These are phyloP conservation scores for Marmota monax DNA, from an alignment of 2,113 vertebrate species.

Conservation along the genomic window DNA sequence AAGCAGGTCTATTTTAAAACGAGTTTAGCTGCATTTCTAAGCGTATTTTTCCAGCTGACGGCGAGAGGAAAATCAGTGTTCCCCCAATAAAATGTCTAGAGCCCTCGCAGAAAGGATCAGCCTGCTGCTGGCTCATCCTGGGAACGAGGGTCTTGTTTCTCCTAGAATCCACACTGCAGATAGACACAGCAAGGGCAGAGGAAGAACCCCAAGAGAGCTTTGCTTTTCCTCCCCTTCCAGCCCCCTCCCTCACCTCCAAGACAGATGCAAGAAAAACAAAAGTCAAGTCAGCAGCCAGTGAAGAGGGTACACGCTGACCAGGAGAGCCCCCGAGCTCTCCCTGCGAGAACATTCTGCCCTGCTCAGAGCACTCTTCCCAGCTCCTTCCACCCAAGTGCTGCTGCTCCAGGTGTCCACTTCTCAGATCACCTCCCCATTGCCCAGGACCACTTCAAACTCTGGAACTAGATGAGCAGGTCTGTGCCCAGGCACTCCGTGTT, in stretches of 20 bases:
- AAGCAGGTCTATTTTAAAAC: background rate
- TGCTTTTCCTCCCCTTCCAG: background rate
- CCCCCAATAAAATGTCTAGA: background rate
- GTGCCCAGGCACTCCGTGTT: background rate
- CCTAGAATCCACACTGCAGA: background rate
- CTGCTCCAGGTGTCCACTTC: too few species aligned
- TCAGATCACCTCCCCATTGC: too few species aligned
- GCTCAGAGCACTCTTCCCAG: rapidly evolving
- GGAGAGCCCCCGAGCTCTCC: background rate
- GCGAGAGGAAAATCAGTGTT: background rate
- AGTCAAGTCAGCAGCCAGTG: background rate
- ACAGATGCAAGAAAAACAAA: background rate
- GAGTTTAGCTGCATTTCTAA: background rate
- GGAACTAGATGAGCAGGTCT: background rate
- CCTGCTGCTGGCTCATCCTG: background rate
- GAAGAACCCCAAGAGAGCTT: background rate
- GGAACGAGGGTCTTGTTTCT: background rate
- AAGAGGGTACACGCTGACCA: too few species aligned
- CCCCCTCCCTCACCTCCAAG: too few species aligned
- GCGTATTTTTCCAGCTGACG: background rate
- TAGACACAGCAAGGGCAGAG: background rate
- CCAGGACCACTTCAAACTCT: background rate
- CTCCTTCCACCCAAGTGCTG: too few species aligned
- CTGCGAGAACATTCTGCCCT: background rate
- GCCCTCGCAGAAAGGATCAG: too few species aligned